Percentiles rank a stretch among this genome's conserved stretches.
These are phyloP conservation scores for Clunio marinus DNA, from an alignment of 2,888 invertebrate species.

Conservation along the genomic window DNA sequence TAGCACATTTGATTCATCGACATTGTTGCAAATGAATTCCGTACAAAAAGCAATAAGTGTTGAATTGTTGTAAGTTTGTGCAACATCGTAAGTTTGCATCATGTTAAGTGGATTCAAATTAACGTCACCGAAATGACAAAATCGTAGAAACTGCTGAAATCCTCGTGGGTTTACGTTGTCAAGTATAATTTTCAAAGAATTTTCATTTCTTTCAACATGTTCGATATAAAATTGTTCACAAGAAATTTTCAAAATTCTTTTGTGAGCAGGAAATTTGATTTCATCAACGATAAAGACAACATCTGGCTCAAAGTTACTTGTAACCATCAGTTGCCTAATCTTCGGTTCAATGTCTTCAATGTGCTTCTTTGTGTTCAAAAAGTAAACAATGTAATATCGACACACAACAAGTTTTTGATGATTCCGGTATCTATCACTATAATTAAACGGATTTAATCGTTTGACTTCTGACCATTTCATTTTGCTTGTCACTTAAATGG, in stretches of 20 bases:
- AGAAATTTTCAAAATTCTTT: neutral
- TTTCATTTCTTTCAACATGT: neutral
- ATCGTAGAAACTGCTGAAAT: neutral
- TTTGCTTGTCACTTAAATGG: neutral
- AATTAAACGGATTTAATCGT: neutral
- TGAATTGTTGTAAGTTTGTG: neutral
- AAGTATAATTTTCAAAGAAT: neutral
- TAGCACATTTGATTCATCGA: neutral
- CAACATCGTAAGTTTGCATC: neutral
- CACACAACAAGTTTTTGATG: neutral
- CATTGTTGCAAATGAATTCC: neutral
- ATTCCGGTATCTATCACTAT: neutral
- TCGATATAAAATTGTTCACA: neutral
- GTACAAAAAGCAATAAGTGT: neutral
- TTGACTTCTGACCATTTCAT: neutral
- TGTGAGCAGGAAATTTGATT: neutral
- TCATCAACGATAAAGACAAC: neutral
- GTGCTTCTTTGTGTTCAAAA: neutral
- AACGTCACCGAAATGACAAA: neutral
- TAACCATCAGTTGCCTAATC: neutral
- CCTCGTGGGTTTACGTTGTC: neutral
- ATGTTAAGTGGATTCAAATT: neutral
- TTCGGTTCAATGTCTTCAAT: neutral
- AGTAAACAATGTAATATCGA: constrained; percentile 6
- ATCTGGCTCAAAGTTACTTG: neutral